A percentile compares a stretch with the other conserved stretches of the same genome.
These are phyloP conservation scores for Periophthalmodon schlosseri DNA, from an alignment of 2,113 vertebrate genomes.

Conservation along the genomic window DNA sequence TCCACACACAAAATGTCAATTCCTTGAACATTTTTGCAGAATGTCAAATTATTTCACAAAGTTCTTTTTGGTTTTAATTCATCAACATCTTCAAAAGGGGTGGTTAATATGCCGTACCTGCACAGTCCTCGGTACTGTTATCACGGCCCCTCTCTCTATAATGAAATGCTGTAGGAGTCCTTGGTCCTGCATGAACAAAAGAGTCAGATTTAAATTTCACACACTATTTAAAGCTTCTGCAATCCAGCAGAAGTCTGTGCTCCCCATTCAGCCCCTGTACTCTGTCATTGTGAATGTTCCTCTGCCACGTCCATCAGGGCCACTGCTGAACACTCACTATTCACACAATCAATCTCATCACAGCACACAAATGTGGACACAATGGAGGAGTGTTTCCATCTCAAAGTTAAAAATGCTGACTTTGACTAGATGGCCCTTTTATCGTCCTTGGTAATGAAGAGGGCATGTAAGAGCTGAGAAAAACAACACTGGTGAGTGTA, in stretches of 20 bases:
- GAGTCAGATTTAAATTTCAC: conserved; percentile 56
- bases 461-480: conserved; percentile 25
- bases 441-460: conserved; percentile 17
- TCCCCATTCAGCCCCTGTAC: conserved; percentile 41
- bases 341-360: conserved; percentile 63
- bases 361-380: conserved; percentile 32
- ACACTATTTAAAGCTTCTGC: conserved; percentile 59
- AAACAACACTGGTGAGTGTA: not conserved
- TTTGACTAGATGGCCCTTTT: conserved; percentile 18
- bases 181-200: conserved; percentile 45
- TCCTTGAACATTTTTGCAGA: conserved; percentile 11
- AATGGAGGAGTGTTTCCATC: conserved; percentile 43
- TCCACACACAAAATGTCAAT: conserved; percentile 6
- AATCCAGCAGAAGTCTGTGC: conserved; percentile 48
- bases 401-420: conserved; percentile 45
- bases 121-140: conserved; percentile 33
- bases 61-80: conserved; percentile 19
- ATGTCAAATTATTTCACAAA: conserved; percentile 1
- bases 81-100: conserved; percentile 7
- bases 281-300: conserved; percentile 45
- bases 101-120: conserved; percentile 37
- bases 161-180: conserved; percentile 48
- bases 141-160: conserved; percentile 39
- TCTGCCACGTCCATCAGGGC: conserved; percentile 44
- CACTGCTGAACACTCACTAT: conserved; percentile 62